phyloP scores from a whole-genome alignment of 1,140 invertebrate species.

The Dendroctonus valens region DNA sequence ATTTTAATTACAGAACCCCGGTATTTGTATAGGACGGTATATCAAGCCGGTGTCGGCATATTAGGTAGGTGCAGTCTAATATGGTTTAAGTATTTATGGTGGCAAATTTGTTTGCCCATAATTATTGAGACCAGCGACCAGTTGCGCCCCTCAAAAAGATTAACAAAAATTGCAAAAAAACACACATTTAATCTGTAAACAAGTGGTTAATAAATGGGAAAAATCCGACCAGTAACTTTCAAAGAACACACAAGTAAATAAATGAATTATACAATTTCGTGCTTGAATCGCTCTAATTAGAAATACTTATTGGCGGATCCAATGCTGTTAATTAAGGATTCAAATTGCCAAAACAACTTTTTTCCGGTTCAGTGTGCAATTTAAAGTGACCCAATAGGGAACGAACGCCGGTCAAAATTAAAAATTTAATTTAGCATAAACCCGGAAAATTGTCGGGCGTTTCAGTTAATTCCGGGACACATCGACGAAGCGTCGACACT shows the following conservation, averaged over 20 bases:
- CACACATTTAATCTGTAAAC: background rate
- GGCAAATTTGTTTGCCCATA: conserved; percentile 27
- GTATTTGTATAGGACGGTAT: conserved; percentile 27
- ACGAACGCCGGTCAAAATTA: background rate
- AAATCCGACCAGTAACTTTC: too few species aligned
- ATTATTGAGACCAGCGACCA: conserved; percentile 10
- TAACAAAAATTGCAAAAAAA: background rate
- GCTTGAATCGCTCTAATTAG: too few species aligned
- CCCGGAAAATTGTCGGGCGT: background rate
- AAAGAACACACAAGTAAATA: too few species aligned
- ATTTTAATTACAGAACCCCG: conserved; percentile 28
- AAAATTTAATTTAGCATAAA: background rate
- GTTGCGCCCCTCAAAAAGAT: background rate
- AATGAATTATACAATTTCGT: too few species aligned
- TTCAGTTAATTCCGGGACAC: too few species aligned
- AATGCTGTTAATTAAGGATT: too few species aligned
- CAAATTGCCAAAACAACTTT: too few species aligned
- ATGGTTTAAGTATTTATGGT: conserved; percentile 24
- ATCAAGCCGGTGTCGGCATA: conserved; percentile 25
- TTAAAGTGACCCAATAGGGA: background rate
- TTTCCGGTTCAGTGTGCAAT: too few species aligned
- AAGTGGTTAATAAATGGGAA: too few species aligned
- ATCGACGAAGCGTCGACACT: too few species aligned
- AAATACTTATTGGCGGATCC: too few species aligned
- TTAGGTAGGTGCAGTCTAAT: conserved; percentile 31